phyloP scores from a whole-genome alignment of 2,888 invertebrate genomes.

The Watsonalla cultraria region DNA sequence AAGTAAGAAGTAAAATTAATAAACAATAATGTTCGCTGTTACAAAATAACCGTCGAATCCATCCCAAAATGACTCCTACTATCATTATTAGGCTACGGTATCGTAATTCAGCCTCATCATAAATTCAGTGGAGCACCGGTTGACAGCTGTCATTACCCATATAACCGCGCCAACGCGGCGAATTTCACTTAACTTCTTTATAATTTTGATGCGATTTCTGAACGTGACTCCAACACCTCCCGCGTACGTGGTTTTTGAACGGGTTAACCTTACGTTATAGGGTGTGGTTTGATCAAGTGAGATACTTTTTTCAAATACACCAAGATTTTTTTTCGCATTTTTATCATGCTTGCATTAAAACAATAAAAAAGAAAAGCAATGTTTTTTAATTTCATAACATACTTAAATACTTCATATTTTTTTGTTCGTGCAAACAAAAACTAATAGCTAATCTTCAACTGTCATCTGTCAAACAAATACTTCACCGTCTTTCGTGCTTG shows the following conservation, averaged over 20 bases:
- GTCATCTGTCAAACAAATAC: too few species aligned
- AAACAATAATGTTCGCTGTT: too few species aligned
- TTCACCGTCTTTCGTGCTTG: too few species aligned
- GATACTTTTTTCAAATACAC: too few species aligned
- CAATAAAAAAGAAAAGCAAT: too few species aligned
- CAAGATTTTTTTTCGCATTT: too few species aligned
- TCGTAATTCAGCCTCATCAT: constrained; percentile 28
- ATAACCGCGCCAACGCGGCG: constrained; percentile 24
- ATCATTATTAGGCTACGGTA: constrained; percentile 25
- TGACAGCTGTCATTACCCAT: constrained; percentile 46
- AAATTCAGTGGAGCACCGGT: constrained; percentile 31
- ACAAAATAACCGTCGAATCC: neutral
- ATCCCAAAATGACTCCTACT: neutral
- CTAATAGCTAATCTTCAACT: too few species aligned
- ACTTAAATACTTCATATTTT: neutral
- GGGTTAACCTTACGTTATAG: constrained; percentile 24
- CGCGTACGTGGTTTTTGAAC: constrained; percentile 29
- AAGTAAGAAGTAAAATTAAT: too few species aligned
- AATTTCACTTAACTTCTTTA: constrained; percentile 68
- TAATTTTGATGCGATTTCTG: constrained; percentile 70
- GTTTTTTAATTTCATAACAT: too few species aligned
- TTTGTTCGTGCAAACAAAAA: too few species aligned
- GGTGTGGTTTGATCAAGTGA: constrained; percentile 20
- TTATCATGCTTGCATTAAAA: too few species aligned
- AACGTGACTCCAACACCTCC: constrained; percentile 69